Base-by-base conservation (phyloP, 2,888 invertebrate species). In the Phyto melanocephala region DNA sequence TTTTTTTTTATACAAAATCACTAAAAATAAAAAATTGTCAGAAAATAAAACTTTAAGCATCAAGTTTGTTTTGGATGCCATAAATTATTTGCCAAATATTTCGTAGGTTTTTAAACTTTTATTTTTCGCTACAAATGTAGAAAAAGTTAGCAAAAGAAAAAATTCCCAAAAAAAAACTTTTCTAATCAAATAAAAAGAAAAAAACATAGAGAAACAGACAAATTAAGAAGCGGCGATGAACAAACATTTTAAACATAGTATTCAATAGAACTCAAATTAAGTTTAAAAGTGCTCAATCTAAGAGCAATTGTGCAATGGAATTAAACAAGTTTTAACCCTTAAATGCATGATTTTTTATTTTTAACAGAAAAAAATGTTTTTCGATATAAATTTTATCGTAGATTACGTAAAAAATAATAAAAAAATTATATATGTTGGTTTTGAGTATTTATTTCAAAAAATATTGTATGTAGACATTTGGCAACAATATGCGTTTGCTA, bases 71-170 rank as follows among this genome's bases (percentile, higher is more conserved):
- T 56, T 45, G 20, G 58, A 13, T 40, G 52, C 17, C 50, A 74
- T 58, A 65, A 71, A 65, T 65, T 78, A 56, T 78, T 78, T 63
- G 17, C 37, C 20, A 58, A 78, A 60, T 40, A 63, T 47, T 71
- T 56, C 22, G 4, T 22, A 54, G 35, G 28, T 54, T 40, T 45
- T 45, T 13, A 35, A 60, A 58, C 45, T 47, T 50, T 60, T 52
- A 74, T 63, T 45, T 56, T 45, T 56, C 63, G 8, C 11, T 63
- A 10, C 10, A 45, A 58, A 58, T 15, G 35, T 70, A 7, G 20
- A 15, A 63, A 65, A 65, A 17, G 47, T 65, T 63, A 1, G 11
- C 7, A 28, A 50, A 47, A 35, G 20, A 24, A 8, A 22, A 24
- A 4, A 1, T 28, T 28, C 6, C 7, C 3, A 35, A 33, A 20